Conservation (phyloP, 2,888 invertebrate genomes). For the Helleia helle region DNA sequence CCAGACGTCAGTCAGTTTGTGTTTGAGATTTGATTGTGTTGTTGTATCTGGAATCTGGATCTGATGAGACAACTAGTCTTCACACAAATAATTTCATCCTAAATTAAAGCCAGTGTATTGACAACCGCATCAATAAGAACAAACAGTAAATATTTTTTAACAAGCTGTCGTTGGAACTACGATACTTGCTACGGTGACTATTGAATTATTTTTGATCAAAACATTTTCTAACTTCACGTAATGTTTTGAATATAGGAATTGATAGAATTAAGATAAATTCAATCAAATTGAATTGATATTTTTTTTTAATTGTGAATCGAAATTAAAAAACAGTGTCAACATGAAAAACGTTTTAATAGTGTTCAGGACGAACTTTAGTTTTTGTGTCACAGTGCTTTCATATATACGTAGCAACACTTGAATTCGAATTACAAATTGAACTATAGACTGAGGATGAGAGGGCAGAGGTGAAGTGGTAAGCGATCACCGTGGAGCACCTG, state of each 20-base stretch:
- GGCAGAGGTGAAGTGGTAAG: conserved; percentile 43
- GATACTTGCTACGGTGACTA: conserved; percentile 29
- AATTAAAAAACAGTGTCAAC: conserved; percentile 32
- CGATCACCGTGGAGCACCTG: conserved; percentile 81
- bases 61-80: conserved; percentile 10
- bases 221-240: conserved; percentile 28
- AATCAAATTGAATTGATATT: not conserved
- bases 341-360: conserved; percentile 48
- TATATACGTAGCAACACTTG: conserved; percentile 56
- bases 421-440: conserved; percentile 27
- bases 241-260: not conserved
- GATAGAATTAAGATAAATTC: not conserved
- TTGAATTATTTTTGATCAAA: conserved; percentile 44
- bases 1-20: conserved; percentile 24
- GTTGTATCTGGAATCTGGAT: conserved; percentile 18
- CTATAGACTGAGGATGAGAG: conserved; percentile 40
- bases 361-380: conserved; percentile 53
- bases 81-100: conserved; percentile 10
- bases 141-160: too few relatives aligned
- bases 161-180: too few relatives aligned
- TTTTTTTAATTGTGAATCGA: conserved; percentile 10
- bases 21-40: conserved; percentile 24
- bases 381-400: conserved; percentile 48
- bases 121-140: not conserved
- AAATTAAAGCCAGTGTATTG: not conserved